Base-by-base conservation (phyloP, 2,888 invertebrate species). In the Acronicta psi region DNA sequence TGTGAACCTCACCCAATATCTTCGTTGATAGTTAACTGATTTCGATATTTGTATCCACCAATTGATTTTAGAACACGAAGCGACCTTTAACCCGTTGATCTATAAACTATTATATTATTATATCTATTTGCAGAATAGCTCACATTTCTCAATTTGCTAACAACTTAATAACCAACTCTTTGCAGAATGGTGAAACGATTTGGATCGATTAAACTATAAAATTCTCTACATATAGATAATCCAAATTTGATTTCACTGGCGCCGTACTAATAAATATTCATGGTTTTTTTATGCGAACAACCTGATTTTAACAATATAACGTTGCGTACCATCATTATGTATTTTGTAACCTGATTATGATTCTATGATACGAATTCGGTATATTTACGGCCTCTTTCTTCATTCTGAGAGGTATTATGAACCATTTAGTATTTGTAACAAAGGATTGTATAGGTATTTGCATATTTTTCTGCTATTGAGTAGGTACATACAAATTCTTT, bases 251-350 rank as follows among this genome's bases (percentile, higher is more conserved):
- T 31, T 11, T 38, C 34, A 34, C 36, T 47, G 16, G 43, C 40
- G 50, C 50, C 50, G 37, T n/a, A 38, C 11, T 47, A 8, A 46
- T 57, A 47, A 57, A 54, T 67, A 70, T 58, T 54, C 14, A 47
- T 67, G 31, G 0, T 9, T 51, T 68, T 55, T 16, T 42, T 40
- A 62, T 42, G 17, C 44, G 18, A 44, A 44, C 34, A 14, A 20
- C 16, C 42, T 37, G 13, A 46, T 46, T 62, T 23, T n/a, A 62
- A 51, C 29, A 62, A 47, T 23, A 62, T 69, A 54, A 11, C 18
- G 37, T 37, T 31, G 41, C 11, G 10, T 9, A 11, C 25, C 34
- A n/a, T 42, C n/a, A 17, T 51, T 45, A 40, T 36, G 14, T 25
- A 23, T 59, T 55, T 73, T 44, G 38, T 37, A 62, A 54, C 43